Conservation (phyloP, 2,888 invertebrate species). For the Cheilosia scutellata region DNA sequence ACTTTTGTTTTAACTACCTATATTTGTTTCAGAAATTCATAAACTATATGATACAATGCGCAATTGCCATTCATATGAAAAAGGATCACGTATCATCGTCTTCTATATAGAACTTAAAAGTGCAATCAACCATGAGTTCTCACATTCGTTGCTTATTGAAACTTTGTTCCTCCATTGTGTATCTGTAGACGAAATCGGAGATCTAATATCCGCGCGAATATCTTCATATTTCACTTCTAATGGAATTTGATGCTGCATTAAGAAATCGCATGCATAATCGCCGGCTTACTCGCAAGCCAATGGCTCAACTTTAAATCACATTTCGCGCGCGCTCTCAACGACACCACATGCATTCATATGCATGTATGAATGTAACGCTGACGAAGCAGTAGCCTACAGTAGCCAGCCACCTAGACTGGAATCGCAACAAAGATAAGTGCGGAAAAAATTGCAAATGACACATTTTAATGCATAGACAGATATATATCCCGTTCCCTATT, state of each 20-base stretch:
- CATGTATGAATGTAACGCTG: slow-evolving; percentile 42
- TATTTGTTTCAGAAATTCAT: background rate
- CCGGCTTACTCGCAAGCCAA: slow-evolving; percentile 12
- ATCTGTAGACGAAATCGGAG: slow-evolving; percentile 10
- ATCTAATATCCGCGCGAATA: slow-evolving; percentile 20
- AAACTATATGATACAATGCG: background rate
- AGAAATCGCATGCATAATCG: background rate
- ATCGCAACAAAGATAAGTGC: slow-evolving; percentile 38
- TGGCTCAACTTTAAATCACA: slow-evolving; percentile 37
- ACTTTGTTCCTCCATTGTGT: slow-evolving; percentile 34
- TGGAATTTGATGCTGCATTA: slow-evolving; percentile 56
- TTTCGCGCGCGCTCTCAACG: slow-evolving; percentile 4
- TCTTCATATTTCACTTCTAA: slow-evolving; percentile 49
- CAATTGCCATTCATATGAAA: background rate
- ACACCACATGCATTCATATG: slow-evolving; percentile 3
- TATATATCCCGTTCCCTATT: background rate
- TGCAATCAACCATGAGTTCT: slow-evolving; percentile 36
- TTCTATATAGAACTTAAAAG: background rate
- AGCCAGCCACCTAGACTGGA: slow-evolving; percentile 11
- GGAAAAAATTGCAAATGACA: slow-evolving; percentile 29
- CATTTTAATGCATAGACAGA: slow-evolving; percentile 20
- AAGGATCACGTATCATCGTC: slow-evolving; percentile 25
- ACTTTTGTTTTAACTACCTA: too few relatives aligned
- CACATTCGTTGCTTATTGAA: slow-evolving; percentile 39
- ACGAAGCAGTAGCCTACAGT: slow-evolving; percentile 44